A percentile compares a stretch with the other conserved stretches of the same genome.
Conservation (phyloP, 2,113 vertebrate species). For the Dissostichus mawsoni region DNA sequence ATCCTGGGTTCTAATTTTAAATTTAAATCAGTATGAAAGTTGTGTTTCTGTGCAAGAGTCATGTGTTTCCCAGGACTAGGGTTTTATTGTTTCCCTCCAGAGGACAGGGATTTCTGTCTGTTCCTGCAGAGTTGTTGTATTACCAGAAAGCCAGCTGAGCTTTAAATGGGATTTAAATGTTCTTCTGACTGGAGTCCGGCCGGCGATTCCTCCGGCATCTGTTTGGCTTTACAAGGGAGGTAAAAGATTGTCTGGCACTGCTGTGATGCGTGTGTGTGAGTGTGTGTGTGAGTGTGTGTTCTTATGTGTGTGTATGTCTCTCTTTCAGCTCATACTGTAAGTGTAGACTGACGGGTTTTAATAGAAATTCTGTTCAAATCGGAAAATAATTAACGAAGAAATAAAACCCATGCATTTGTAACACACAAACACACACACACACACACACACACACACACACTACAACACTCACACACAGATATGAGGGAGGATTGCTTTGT, state of each 20-base stretch:
- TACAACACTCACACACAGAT: not conserved
- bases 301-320: too few relatives aligned
- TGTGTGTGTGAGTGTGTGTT: too few relatives aligned
- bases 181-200: conserved; percentile 24
- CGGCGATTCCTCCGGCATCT: conserved; percentile 5
- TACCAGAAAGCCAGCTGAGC: conserved; percentile 23
- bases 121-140: conserved; percentile 12
- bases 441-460: conserved; percentile 10
- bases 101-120: conserved; percentile 1
- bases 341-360: too few relatives aligned
- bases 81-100: not conserved
- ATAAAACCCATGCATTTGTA: not conserved
- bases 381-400: not conserved
- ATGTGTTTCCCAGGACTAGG: not conserved
- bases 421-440: not conserved
- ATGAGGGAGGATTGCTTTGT: conserved; percentile 17
- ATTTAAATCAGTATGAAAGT: too few relatives aligned
- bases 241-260: too few relatives aligned
- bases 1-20: too few relatives aligned
- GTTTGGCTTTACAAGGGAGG: conserved; percentile 8
- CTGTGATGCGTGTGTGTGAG: too few relatives aligned
- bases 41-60: not conserved
- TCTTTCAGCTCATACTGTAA: too few relatives aligned
- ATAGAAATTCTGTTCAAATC: too few relatives aligned
- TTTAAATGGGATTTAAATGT: conserved; percentile 44